phyloP scores from a whole-genome alignment of 1,140 invertebrate genomes.

The Propsilocerus akamusi region DNA sequence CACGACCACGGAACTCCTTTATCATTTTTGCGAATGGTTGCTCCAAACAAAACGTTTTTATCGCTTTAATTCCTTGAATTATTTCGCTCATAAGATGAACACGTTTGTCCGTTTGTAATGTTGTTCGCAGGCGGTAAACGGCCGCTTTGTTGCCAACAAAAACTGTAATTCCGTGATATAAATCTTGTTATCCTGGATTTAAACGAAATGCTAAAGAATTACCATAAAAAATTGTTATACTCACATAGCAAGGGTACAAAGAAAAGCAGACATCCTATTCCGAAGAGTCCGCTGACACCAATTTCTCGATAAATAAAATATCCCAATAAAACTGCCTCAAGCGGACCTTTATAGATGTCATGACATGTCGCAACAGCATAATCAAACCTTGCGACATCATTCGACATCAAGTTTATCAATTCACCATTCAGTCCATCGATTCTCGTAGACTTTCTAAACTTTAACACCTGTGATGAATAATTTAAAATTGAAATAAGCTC shows the following conservation, averaged over 20 bases:
- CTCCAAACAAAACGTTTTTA: slow-evolving; percentile 79
- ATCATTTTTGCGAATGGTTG: slow-evolving; percentile 49
- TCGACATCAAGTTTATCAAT: slow-evolving; percentile 74
- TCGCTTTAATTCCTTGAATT: slow-evolving; percentile 44
- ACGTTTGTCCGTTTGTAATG: slow-evolving; percentile 45
- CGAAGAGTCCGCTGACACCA: slow-evolving; percentile 50
- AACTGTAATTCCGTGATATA: not conserved
- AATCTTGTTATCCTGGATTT: too few species aligned
- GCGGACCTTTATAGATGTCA: slow-evolving; percentile 50
- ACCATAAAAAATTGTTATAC: not conserved
- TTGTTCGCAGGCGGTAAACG: slow-evolving; percentile 10
- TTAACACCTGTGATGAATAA: slow-evolving; percentile 26
- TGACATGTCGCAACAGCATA: slow-evolving; percentile 41
- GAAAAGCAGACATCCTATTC: slow-evolving; percentile 52
- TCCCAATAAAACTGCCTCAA: slow-evolving; percentile 53
- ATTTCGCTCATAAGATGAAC: slow-evolving; percentile 62
- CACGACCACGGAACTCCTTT: slow-evolving; percentile 27
- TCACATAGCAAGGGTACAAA: slow-evolving; percentile 66
- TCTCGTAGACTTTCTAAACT: slow-evolving; percentile 40
- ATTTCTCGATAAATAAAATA: slow-evolving; percentile 59
- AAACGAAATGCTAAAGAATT: too few species aligned
- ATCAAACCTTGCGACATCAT: slow-evolving; percentile 59
- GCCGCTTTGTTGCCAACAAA: not conserved
- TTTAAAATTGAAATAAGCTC: too few species aligned
- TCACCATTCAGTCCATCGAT: slow-evolving; percentile 62